Conservation (phyloP, 2,797 vertebrate species). For the Allobates femoralis region DNA sequence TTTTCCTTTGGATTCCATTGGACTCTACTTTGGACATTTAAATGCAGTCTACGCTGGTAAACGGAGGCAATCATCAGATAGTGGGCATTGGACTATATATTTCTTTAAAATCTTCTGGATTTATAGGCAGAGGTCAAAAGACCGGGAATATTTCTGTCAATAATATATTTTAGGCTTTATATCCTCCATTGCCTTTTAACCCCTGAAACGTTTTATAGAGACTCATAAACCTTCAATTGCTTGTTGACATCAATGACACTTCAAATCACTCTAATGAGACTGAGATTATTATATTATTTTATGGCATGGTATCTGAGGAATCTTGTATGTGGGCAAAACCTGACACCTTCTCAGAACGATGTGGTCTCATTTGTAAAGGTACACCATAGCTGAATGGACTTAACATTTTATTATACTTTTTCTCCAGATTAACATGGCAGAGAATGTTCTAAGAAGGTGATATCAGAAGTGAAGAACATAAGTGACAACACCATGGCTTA, state of each 20-base stretch:
- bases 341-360: not conserved
- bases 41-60: too few relatives aligned
- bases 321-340: not conserved
- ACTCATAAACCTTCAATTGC: not conserved
- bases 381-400: not conserved
- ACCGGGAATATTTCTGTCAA: too few relatives aligned
- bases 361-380: not conserved
- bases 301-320: not conserved
- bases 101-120: too few relatives aligned
- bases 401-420: not conserved
- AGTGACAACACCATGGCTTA: slow-evolving; percentile 66
- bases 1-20: too few relatives aligned
- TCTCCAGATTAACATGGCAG: slow-evolving; percentile 21
- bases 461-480: slow-evolving; percentile 27
- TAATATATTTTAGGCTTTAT: not conserved
- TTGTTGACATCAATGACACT: not conserved
- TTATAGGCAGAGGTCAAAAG: too few relatives aligned
- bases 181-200: not conserved
- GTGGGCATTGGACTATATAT: too few relatives aligned
- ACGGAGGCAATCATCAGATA: too few relatives aligned
- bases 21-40: too few relatives aligned
- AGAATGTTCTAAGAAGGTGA: slow-evolving; percentile 37
- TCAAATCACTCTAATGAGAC: not conserved
- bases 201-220: not conserved
- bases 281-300: not conserved